Base-by-base conservation (phyloP, 2,113 vertebrate genomes). In the Porphyrio hochstetteri region DNA sequence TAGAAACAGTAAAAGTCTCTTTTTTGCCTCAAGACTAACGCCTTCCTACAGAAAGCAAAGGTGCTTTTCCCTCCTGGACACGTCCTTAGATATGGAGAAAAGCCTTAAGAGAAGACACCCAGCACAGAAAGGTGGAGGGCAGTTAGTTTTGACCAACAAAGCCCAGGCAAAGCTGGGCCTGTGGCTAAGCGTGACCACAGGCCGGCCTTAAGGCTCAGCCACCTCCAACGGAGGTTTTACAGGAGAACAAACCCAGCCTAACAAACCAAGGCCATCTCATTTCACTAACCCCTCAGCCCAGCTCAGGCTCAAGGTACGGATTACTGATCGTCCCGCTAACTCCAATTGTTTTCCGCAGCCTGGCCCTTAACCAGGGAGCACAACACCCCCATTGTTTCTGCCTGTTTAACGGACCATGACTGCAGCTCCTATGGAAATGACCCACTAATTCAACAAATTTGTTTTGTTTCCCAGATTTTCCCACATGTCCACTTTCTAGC, bases 381-480 rank as follows among this genome's bases (percentile, higher is more conserved):
- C 53, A 85, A 94, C 94, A 96, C 96, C 93, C 20, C 75, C 94
- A 88, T 59, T 92, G 92, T 95, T 90, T 90, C 36, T 92, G 88
- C 93, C 94, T 96, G 94, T 23, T 75, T 94, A 97, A 96, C 82
- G 31, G 96, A 97, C 95, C 97, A 71, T 94, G 95, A 95, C 65
- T 31, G 72, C 38, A 91, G 74, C 82, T 91, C 88, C 95, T 90
- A 93, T 89, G 82, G 52, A 95, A 98, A 95, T 94, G 96, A 92
- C 91, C 95, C 38, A 88, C 81, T 86, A 81, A 97, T 93, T 93
- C 95, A 84, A 52, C 93, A 80, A 86, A 90, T 89, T 91, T 11
- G 82, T 95, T 96, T 96, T 96, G 92, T 97, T 78, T 88, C 95
- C 76, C 79, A 67, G 85, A 95, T 96, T 96, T 92, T 84, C 96